Percentiles rank a stretch among this genome's conserved stretches.
These are phyloP conservation scores for Bos taurus DNA, from an alignment of 2,113 vertebrate species.

Conservation along the genomic window ARS-UCD2.0 NC_037346.1:46844501-46845000, in stretches of 20 bases:
- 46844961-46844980: not conserved
- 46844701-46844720: conserved; percentile 4
- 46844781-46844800: not conserved
- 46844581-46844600: not conserved
- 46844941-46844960: not conserved
- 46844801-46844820: not conserved
- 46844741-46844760: not conserved
- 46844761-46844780: not conserved
- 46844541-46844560: not conserved
- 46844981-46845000: not conserved
- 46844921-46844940: not conserved
- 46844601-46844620: not conserved
- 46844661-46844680: not conserved
- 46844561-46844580: not conserved
- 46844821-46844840: not conserved
- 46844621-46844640: not conserved
- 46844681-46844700: not conserved
- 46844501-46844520: not conserved
- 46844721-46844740: not conserved
- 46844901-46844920: not conserved
- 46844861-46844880: not conserved
- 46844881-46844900: not conserved
- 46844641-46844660: not conserved
- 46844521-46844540: not conserved
- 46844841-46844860: not conserved